These are phyloP conservation scores for Tetrao urogallus DNA, from an alignment of 2,113 vertebrate species.

Conservation along the genomic window DNA sequence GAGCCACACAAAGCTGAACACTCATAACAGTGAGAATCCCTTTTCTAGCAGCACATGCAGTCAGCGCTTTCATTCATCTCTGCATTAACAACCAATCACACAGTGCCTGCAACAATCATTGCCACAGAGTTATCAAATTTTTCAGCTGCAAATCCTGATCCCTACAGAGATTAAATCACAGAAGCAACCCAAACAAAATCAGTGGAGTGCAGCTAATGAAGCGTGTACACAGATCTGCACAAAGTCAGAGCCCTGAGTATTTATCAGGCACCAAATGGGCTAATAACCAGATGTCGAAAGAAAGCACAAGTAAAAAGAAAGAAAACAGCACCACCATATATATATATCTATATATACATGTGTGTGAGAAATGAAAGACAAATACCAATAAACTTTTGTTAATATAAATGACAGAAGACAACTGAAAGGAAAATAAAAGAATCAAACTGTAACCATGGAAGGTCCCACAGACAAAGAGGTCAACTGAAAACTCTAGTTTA, in stretches of 20 bases:
- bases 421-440: not conserved
- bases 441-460: not conserved
- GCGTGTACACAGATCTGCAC: not conserved
- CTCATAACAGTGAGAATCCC: not conserved
- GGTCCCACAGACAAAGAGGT: not conserved
- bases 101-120: not conserved
- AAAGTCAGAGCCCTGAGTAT: not conserved
- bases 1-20: not conserved
- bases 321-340: not conserved
- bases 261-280: not conserved
- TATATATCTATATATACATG: too few species aligned
- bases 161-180: conserved; percentile 14
- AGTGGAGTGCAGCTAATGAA: conserved; percentile 14
- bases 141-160: not conserved
- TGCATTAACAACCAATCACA: not conserved
- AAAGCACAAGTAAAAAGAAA: not conserved
- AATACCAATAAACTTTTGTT: not conserved
- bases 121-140: conserved; percentile 21
- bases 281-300: not conserved
- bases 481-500: not conserved
- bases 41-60: conserved; percentile 2
- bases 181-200: conserved; percentile 32
- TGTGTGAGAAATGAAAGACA: not conserved
- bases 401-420: not conserved
- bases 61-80: not conserved